phyloP scores from a whole-genome alignment of 2,888 invertebrate genomes.

The Zaprionus bogoriensis region DNA sequence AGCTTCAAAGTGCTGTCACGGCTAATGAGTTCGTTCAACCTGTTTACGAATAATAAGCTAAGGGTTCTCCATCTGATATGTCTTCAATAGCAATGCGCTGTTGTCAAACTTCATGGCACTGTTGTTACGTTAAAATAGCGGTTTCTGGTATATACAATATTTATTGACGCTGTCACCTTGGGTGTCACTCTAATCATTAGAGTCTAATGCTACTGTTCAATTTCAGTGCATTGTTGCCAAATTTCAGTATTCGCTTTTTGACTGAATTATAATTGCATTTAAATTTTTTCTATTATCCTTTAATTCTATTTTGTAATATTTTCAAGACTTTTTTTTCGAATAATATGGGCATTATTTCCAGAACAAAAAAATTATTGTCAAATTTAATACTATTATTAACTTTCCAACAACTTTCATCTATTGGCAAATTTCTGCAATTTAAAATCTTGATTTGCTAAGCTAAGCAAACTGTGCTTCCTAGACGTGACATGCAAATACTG shows the following conservation, averaged over 20 bases:
- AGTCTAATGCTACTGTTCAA: slow-evolving; percentile 8
- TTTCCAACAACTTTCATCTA: too few species aligned
- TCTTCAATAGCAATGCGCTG: background rate
- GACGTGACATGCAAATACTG: too few species aligned
- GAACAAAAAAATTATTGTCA: too few species aligned
- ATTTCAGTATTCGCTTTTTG: background rate
- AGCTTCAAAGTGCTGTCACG: slow-evolving; percentile 42
- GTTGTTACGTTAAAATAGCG: slow-evolving; percentile 1
- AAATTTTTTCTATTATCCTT: too few species aligned
- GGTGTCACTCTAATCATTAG: too few species aligned
- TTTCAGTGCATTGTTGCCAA: slow-evolving; percentile 6
- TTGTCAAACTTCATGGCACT: slow-evolving; percentile 2
- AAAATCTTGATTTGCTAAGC: too few species aligned
- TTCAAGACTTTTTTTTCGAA: background rate
- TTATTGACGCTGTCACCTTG: too few species aligned
- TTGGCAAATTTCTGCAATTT: too few species aligned
- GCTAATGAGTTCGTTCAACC: slow-evolving; percentile 65
- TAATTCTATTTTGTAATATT: background rate
- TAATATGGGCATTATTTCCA: too few species aligned
- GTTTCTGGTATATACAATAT: too few species aligned
- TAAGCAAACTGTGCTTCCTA: too few species aligned
- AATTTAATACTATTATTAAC: too few species aligned
- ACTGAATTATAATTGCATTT: background rate
- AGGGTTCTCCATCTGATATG: background rate
- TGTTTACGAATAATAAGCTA: slow-evolving; percentile 2